These are phyloP conservation scores for Sciaenops ocellatus DNA, from an alignment of 2,797 vertebrate species.

Conservation along the genomic window DNA sequence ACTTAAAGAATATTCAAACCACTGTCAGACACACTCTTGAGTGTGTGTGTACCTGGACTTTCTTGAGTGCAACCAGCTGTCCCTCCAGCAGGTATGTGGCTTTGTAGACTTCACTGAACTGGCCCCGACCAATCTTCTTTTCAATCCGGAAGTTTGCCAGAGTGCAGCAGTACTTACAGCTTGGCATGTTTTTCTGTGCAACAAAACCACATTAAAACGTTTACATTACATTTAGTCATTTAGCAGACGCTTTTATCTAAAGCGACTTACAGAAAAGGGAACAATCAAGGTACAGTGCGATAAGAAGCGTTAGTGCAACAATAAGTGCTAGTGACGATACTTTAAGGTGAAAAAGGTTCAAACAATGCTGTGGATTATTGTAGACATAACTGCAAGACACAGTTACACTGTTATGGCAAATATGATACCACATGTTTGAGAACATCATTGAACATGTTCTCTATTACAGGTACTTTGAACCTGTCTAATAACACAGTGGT, in stretches of 20 bases:
- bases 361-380: neutral
- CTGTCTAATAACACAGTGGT: neutral
- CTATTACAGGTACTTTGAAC: neutral
- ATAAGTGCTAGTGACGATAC: no score
- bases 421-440: neutral
- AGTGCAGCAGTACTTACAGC: constrained; percentile 88
- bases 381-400: no score
- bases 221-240: no score
- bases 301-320: no score
- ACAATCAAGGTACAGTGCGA: no score
- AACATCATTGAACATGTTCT: neutral
- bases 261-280: no score
- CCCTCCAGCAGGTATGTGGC: constrained; percentile 93
- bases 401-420: neutral
- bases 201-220: neutral
- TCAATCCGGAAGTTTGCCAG: constrained; percentile 93
- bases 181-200: constrained; percentile 52
- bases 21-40: neutral
- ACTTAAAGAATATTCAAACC: neutral
- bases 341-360: no score
- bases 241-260: no score
- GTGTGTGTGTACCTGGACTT: constrained; percentile 89
- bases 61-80: constrained; percentile 93
- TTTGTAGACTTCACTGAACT: constrained; percentile 96
- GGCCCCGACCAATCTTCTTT: constrained; percentile 94